Evolutionary conservation across 1,140 invertebrate species (phyloP).

Genomic region (Drosophila nasuta): DNA sequence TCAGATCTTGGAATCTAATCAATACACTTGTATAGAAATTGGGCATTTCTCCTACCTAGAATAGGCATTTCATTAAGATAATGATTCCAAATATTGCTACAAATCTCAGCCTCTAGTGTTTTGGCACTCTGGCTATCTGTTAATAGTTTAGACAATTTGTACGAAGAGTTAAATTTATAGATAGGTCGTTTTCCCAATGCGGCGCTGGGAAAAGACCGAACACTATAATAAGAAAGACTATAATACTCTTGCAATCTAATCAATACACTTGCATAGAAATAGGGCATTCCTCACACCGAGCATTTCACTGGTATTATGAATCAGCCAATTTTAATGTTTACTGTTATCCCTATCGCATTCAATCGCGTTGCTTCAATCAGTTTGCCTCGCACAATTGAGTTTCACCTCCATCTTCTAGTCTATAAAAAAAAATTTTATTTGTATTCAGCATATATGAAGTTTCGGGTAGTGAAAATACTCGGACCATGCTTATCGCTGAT

Average conservation of each 20-base stretch:
- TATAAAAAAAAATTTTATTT: no score
- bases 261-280: neutral
- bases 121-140: no score
- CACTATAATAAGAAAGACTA: neutral
- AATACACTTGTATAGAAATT: no score
- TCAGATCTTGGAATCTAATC: no score
- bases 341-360: neutral
- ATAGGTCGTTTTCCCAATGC: no score
- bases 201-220: neutral
- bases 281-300: neutral
- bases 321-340: constrained; percentile 2
- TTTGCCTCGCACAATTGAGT: neutral
- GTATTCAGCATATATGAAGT: neutral
- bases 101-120: no score
- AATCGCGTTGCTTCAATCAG: constrained; percentile 12
- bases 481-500: constrained; percentile 44
- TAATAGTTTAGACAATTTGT: no score
- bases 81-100: no score
- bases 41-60: no score
- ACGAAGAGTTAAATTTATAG: neutral
- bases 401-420: neutral
- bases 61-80: no score
- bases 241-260: constrained; percentile 3
- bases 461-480: constrained; percentile 10
- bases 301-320: constrained; percentile 4